Conservation (phyloP, 2,888 invertebrate species). For the Cecidostiba fungosa region DNA sequence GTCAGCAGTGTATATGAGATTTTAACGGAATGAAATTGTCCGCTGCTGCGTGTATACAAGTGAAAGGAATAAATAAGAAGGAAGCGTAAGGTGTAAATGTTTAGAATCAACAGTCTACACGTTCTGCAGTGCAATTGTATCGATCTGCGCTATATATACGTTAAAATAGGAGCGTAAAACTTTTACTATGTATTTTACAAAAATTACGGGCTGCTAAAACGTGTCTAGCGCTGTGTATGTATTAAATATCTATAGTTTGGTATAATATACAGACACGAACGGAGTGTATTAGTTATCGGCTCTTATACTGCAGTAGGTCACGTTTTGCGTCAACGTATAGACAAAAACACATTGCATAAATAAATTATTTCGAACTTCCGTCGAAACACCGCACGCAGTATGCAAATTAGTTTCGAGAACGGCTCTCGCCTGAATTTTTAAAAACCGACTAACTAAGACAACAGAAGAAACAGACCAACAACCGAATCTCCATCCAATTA, state of each 20-base stretch:
- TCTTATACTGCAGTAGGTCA: background rate
- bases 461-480: background rate
- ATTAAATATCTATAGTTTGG: background rate
- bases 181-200: constrained; percentile 5
- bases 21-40: too few relatives aligned
- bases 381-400: background rate
- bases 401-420: background rate
- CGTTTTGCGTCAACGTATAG: background rate
- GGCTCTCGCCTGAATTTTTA: background rate
- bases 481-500: constrained; percentile 35
- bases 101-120: background rate
- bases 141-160: background rate
- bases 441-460: background rate
- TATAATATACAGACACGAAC: background rate
- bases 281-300: background rate
- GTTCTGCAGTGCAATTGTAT: background rate
- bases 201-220: constrained; percentile 5
- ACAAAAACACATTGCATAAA: background rate
- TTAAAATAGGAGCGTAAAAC: background rate
- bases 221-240: background rate
- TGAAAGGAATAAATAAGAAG: background rate
- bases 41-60: constrained; percentile 1
- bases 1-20: too few relatives aligned
- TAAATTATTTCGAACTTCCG: background rate
- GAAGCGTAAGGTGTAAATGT: background rate